Conservation (phyloP, 2,888 invertebrate genomes). For the Schizotus pectinicornis region DNA sequence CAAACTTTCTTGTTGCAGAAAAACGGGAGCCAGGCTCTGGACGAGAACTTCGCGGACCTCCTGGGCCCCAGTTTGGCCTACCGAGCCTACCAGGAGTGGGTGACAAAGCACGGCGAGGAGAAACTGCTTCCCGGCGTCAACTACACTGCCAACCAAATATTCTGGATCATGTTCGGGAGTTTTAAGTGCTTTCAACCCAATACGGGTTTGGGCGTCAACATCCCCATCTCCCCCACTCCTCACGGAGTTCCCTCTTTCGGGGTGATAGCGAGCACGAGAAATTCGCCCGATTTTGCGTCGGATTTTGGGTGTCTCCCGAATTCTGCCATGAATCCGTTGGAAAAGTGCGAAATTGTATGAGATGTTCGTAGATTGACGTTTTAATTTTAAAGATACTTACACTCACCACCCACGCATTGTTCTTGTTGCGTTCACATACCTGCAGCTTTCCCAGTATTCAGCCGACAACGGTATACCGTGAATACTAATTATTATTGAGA, state of each 20-base stretch:
- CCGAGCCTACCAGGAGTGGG: slow-evolving; percentile 78
- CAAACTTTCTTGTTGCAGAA: slow-evolving; percentile 61
- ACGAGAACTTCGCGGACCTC: slow-evolving; percentile 91
- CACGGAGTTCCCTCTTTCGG: slow-evolving; percentile 39
- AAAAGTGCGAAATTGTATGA: slow-evolving; percentile 39
- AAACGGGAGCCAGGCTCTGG: slow-evolving; percentile 85
- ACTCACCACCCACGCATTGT: slow-evolving; percentile 8
- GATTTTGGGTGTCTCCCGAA: slow-evolving; percentile 44
- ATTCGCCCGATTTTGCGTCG: slow-evolving; percentile 42
- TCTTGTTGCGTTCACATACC: slow-evolving; percentile 9
- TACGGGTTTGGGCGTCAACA: slow-evolving; percentile 12
- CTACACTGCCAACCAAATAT: slow-evolving; percentile 66
- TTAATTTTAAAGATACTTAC: not conserved
- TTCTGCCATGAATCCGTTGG: slow-evolving; percentile 43
- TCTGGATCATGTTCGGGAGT: slow-evolving; percentile 54
- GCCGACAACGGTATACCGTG: slow-evolving; percentile 5
- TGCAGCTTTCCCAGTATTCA: slow-evolving; percentile 15
- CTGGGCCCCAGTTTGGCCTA: slow-evolving; percentile 89
- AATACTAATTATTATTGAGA: slow-evolving; percentile 9
- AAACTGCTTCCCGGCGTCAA: slow-evolving; percentile 72
- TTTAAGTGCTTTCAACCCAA: slow-evolving; percentile 41
- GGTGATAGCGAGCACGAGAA: slow-evolving; percentile 37
- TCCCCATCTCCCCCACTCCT: too few species aligned
- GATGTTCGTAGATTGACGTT: too few species aligned
- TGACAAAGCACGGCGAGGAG: slow-evolving; percentile 68